Percentiles rank a stretch among this genome's conserved stretches.
phyloP scores from a whole-genome alignment of 1,140 invertebrate genomes.

The Listronotus bonariensis region DNA sequence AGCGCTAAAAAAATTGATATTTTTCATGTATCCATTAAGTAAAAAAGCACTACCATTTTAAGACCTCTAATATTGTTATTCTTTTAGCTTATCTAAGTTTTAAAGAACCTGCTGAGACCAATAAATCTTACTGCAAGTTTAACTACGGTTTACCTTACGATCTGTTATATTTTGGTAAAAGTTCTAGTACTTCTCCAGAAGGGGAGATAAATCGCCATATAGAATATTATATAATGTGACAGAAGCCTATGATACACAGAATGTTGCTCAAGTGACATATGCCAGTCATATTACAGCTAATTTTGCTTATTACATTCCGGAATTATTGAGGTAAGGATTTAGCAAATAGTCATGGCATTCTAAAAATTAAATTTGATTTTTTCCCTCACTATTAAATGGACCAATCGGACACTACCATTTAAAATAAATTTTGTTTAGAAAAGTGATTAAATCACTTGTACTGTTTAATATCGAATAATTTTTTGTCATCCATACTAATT shows the following conservation, averaged over 20 bases:
- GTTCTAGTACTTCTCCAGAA: constrained; percentile 62
- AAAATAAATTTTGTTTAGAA: no score
- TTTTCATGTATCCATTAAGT: no score
- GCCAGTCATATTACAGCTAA: constrained; percentile 76
- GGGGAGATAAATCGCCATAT: constrained; percentile 62
- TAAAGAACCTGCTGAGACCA: constrained; percentile 42
- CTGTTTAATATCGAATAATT: no score
- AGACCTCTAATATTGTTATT: no score
- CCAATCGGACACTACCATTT: no score
- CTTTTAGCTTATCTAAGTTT: constrained; percentile 20
- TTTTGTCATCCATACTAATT: no score
- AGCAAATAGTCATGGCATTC: no score
- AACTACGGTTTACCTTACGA: constrained; percentile 64
- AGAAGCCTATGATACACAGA: constrained; percentile 47
- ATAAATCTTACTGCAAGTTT: constrained; percentile 66
- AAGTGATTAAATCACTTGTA: no score
- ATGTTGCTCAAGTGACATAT: constrained; percentile 63
- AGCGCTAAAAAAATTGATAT: no score
- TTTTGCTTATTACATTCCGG: constrained; percentile 72
- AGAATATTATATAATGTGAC: constrained; percentile 69
- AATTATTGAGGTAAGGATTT: constrained; percentile 63
- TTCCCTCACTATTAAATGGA: no score
- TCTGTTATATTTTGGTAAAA: constrained; percentile 58
- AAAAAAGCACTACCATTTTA: no score
- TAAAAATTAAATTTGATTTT: no score